Evolutionary conservation across 2,797 vertebrate species (phyloP).

Genomic region (Pseudochirops corinnae): DNA sequence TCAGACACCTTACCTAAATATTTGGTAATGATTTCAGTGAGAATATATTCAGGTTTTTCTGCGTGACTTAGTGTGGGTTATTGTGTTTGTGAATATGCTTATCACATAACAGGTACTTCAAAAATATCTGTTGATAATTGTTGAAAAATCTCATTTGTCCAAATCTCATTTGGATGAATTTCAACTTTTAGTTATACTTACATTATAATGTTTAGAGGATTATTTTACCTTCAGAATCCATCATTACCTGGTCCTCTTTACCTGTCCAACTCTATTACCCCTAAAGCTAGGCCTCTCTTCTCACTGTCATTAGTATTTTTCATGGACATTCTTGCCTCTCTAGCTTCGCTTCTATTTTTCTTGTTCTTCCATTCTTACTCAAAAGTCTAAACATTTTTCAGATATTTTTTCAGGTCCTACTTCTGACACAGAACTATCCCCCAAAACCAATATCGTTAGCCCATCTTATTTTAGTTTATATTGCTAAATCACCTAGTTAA

Average conservation of each 20-base stretch:
- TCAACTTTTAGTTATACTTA: background rate
- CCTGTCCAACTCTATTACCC: background rate
- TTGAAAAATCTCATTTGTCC: background rate
- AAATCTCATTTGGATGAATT: background rate
- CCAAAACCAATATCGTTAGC: background rate
- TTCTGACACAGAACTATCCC: background rate
- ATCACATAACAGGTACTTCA: background rate
- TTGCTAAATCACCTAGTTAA: background rate
- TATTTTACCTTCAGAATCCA: background rate
- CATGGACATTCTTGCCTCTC: background rate
- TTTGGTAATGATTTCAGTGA: background rate
- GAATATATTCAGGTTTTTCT: background rate
- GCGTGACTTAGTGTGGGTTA: background rate
- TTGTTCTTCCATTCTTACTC: background rate
- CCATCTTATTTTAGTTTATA: background rate
- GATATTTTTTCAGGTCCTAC: background rate
- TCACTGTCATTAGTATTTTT: background rate
- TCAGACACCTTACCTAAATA: background rate
- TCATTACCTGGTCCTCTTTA: background rate
- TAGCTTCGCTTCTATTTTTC: background rate
- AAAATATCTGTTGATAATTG: background rate
- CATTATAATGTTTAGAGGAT: background rate
- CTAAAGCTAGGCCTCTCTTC: background rate
- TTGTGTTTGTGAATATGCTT: background rate
- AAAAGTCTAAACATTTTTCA: background rate